These are phyloP conservation scores for Crotalus adamanteus DNA, from an alignment of 2,797 vertebrate genomes.

Conservation along the genomic window DNA sequence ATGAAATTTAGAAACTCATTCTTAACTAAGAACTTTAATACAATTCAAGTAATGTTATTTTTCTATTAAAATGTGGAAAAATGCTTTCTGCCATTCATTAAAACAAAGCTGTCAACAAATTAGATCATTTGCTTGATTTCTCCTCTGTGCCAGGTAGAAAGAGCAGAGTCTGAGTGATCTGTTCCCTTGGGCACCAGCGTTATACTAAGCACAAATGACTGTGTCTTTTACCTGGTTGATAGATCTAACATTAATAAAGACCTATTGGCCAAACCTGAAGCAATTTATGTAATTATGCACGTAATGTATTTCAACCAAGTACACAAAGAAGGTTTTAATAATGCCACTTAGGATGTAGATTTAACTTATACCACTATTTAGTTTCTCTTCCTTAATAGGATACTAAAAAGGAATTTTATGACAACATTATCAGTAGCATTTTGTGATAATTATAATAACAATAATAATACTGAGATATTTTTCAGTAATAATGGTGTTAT, in stretches of 20 bases:
- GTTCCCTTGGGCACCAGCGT: constrained; percentile 30
- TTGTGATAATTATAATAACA: constrained; percentile 86
- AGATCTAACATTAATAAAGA: constrained; percentile 41
- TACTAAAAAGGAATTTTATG: constrained; percentile 78
- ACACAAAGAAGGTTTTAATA: constrained; percentile 72
- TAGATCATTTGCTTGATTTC: background rate
- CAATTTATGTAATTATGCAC: constrained; percentile 71
- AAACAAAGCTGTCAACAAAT: background rate
- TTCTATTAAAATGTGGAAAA: background rate
- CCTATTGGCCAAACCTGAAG: constrained; percentile 70
- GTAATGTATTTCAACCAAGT: constrained; percentile 74
- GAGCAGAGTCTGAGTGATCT: constrained; percentile 18
- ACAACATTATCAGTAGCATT: constrained; percentile 81
- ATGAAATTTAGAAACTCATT: background rate
- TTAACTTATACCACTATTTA: constrained; percentile 78
- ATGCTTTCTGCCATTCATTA: background rate
- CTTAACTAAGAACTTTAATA: background rate
- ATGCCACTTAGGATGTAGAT: constrained; percentile 74
- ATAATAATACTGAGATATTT: constrained; percentile 81
- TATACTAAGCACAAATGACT: background rate
- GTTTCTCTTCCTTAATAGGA: constrained; percentile 76
- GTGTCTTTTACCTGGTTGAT: background rate
- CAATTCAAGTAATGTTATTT: constrained; percentile 2
- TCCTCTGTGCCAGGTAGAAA: background rate
- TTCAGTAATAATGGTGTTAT: constrained; percentile 83